Evolutionary conservation across 2,888 invertebrate genomes (phyloP).

Genomic region (Boloria euphrosyne): DNA sequence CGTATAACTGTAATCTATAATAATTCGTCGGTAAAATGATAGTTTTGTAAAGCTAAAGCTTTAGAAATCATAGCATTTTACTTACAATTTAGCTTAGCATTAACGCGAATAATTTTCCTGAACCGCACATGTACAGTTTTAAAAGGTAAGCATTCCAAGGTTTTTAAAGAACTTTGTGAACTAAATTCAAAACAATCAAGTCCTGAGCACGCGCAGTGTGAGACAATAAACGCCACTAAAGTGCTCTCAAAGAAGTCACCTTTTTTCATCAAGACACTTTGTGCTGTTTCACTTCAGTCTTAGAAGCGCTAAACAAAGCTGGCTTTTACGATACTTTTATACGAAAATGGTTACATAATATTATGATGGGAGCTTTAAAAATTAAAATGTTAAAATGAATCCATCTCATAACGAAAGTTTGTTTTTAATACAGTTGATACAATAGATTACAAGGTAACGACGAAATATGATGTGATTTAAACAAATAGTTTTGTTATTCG

Average conservation of each 20-base stretch:
- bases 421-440: no score
- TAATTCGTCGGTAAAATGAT: no score
- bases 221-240: slow-evolving; percentile 27
- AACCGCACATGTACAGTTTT: neutral
- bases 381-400: no score
- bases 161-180: slow-evolving; percentile 9
- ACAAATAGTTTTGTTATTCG: no score
- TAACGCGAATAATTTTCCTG: neutral
- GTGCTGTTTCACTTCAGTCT: slow-evolving; percentile 15
- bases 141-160: slow-evolving; percentile 3
- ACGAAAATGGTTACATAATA: neutral
- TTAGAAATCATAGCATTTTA: neutral
- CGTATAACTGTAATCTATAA: no score
- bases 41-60: no score
- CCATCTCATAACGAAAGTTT: no score
- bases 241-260: slow-evolving; percentile 17
- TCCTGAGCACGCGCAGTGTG: slow-evolving; percentile 12
- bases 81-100: neutral
- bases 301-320: neutral
- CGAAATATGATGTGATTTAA: no score
- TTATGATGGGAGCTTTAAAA: no score
- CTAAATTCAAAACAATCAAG: slow-evolving; percentile 14
- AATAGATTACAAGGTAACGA: no score
- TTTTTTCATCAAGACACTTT: slow-evolving; percentile 19
- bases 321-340: neutral